Base-by-base conservation (phyloP, 2,113 vertebrate genomes). In the Toxotes jaculatrix region DNA sequence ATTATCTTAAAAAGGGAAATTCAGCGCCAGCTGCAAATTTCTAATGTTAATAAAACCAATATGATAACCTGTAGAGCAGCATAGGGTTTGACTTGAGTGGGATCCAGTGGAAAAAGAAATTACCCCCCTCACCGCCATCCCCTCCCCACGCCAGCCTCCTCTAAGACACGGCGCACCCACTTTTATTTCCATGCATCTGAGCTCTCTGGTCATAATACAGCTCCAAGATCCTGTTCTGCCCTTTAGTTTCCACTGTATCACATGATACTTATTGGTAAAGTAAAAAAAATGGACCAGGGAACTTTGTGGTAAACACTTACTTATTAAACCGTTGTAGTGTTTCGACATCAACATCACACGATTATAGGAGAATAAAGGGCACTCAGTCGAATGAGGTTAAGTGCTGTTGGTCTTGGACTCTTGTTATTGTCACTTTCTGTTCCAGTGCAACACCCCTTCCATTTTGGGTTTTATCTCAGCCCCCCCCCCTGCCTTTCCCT, bases 51-150 rank as follows among this genome's bases (percentile, higher is more conserved):
- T 51, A 12, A 5, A n/a, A 10, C n/a, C 27, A 32, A 38, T 55
- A 62, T 14, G 9, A 27, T 43, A n/a, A 21, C 12, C 36, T 14
- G 38, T 3, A 5, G 9, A 42, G 8, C 23, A 36, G 13, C n/a
- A 53, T 7, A 51, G 19, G 32, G 8, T 19, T 32, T 19, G 16
- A 40, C 1, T 19, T 14, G 12, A 7, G 47, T 17, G 23, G 27
- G 43, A 10, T 8, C 19, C 36, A 64, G 38, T 84, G 38, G 76
- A 68, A 74, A 68, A 45, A n/a, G 40, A 3, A 45, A 21, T n/a
- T 16, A 13, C 27, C 51, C 14, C 43, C n/a, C 77, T 27, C 27
- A 27, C 27, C 27, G 27, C 27, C 27, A 27, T 27, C 27, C 27
- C 27, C 27, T 27, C 27, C 27, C 27, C 27, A 27, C 27, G 27